Base-by-base conservation (phyloP, 1,140 invertebrate species). In the Hetaerina americana region DNA sequence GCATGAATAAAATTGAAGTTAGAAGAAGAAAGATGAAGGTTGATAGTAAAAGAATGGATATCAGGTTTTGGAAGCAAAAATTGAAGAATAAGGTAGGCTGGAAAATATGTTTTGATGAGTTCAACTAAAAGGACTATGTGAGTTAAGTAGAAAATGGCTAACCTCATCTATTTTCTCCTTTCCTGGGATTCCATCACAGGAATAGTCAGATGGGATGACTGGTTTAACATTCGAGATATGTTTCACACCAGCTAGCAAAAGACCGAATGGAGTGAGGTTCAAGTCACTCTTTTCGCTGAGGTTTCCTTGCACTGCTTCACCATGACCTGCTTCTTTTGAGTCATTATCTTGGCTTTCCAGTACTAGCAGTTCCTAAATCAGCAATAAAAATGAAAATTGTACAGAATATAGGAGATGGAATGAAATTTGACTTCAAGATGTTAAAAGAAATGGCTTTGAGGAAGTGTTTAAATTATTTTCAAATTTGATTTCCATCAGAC, bases 291-390 rank as follows among this genome's bases (percentile, higher is more conserved):
- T n/a, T 12, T 57, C 40, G 15, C 22, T n/a, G 15, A n/a, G 40
- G 22, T 57, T n/a, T 18, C 40, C 40, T n/a, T 57, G 40, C 2
- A 57, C 15, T 10, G 15, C 40, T 18, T n/a, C 22, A 18, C 40
- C 40, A n/a, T n/a, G n/a, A 57, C 15, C 40, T 18, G 40, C 72
- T 8, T 77, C 76, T 31, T 78, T 75, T 5, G 73, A 75, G 2
- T 79, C 74, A 73, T 82, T 79, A 24, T 77, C 78, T 75, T 81
- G 79, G 12, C 78, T 77, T 75, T 84, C 82, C n/a, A 84, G 70
- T 12, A 78, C 80, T 27, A 83, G 72, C n/a, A 84, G 74, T 76
- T 84, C 82, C 81, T 82, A 71, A 70, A 71, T 18, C 15, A 57
- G 22, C 3, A 70, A 73, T 67, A 26, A 49, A 73, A 26, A 70